Conservation (phyloP, 1,140 invertebrate species). For the Drosophila lacteicornis region DNA sequence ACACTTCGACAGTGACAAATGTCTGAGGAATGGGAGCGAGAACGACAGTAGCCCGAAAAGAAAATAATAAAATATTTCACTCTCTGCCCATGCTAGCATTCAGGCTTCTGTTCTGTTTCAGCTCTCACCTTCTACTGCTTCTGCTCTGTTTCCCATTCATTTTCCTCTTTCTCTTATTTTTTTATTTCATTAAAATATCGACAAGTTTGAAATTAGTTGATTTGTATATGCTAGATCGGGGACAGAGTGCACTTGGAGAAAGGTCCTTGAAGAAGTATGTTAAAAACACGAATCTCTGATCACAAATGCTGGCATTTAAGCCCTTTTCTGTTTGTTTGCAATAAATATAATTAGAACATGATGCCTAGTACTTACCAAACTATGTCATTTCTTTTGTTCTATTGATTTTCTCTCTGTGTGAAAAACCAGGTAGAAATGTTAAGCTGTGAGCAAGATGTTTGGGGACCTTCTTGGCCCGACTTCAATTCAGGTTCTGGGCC, state of each 20-base stretch:
- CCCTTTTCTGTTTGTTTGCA: no score
- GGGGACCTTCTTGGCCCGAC: conserved; percentile 44
- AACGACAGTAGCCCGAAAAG: conserved; percentile 17
- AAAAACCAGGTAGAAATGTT: conserved; percentile 27
- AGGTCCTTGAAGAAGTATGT: neutral
- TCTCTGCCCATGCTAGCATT: conserved; percentile 1
- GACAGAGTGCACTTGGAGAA: conserved; percentile 2
- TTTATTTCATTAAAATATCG: conserved; percentile 71
- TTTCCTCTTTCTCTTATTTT: neutral
- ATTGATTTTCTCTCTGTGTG: conserved; percentile 8
- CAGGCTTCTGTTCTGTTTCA: conserved; percentile 14
- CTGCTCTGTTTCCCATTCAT: conserved; percentile 1
- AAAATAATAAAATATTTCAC: conserved; percentile 40
- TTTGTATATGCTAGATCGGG: conserved; percentile 59
- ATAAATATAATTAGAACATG: no score
- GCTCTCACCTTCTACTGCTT: neutral
- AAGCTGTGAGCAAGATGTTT: conserved; percentile 9
- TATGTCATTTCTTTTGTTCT: neutral
- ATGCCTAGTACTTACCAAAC: no score
- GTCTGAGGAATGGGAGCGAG: conserved; percentile 39
- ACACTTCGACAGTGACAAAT: conserved; percentile 53
- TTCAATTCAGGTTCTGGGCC: conserved; percentile 34
- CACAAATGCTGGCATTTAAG: no score
- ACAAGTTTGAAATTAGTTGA: conserved; percentile 77
- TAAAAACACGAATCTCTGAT: no score